These are phyloP conservation scores for Cremastinae sp. DNA, from an alignment of 2,888 invertebrate species.

Conservation along the genomic window DNA sequence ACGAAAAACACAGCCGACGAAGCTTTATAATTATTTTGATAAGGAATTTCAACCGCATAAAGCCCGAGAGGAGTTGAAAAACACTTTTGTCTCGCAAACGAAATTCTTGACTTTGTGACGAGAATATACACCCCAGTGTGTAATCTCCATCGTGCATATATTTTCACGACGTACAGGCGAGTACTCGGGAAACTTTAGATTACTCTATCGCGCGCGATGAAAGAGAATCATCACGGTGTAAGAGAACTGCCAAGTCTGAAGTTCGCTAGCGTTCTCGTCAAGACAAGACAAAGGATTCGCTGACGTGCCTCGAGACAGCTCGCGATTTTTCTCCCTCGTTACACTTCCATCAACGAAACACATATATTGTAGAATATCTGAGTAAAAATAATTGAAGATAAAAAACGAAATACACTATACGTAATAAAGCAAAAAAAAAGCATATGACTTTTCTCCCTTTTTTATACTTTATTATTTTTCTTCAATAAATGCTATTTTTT, in stretches of 20 bases:
- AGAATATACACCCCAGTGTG: neutral
- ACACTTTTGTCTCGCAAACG: slow-evolving; percentile 20
- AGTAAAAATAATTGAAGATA: too few species aligned
- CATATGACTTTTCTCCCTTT: too few species aligned
- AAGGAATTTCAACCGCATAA: slow-evolving; percentile 42
- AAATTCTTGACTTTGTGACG: slow-evolving; percentile 45
- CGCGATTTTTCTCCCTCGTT: slow-evolving; percentile 9
- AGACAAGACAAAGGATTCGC: slow-evolving; percentile 50
- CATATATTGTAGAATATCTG: too few species aligned
- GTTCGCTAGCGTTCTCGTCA: slow-evolving; percentile 44
- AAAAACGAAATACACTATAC: too few species aligned
- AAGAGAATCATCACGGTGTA: slow-evolving; percentile 22
- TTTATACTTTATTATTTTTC: too few species aligned
- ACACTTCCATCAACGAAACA: neutral
- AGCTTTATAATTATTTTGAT: slow-evolving; percentile 57
- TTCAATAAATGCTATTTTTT: too few species aligned
- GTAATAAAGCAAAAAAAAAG: too few species aligned
- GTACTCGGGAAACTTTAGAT: slow-evolving; percentile 51
- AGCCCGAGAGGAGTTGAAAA: neutral
- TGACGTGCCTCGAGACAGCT: slow-evolving; percentile 48
- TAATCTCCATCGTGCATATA: slow-evolving; percentile 30
- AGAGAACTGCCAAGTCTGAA: slow-evolving; percentile 32
- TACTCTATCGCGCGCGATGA: slow-evolving; percentile 23
- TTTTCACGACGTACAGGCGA: slow-evolving; percentile 20
- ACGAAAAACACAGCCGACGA: slow-evolving; percentile 22